Evolutionary conservation across 2,113 vertebrate species (phyloP).

Genomic region (Trematomus loennbergii): DNA sequence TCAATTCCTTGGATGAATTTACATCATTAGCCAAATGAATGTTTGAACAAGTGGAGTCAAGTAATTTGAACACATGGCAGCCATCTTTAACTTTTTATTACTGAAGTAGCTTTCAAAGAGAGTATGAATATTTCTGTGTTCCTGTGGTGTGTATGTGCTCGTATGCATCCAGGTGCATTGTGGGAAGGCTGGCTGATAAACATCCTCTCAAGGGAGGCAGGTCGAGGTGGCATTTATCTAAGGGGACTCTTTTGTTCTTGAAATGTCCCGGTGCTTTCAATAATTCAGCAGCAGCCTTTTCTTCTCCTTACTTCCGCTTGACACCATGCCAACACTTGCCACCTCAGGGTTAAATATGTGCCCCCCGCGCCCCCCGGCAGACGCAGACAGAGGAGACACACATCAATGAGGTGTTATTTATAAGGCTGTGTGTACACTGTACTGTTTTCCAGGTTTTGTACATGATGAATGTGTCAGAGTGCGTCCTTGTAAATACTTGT

Average conservation of each 20-base stretch:
- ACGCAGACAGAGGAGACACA: not conserved
- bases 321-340: conserved; percentile 42
- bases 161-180: conserved; percentile 51
- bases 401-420: conserved; percentile 14
- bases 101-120: conserved; percentile 79
- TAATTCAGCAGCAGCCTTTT: conserved; percentile 74
- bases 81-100: conserved; percentile 87
- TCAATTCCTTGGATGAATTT: too few species aligned
- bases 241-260: conserved; percentile 72
- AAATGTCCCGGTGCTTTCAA: conserved; percentile 68
- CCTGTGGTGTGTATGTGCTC: conserved; percentile 9
- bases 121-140: conserved; percentile 33
- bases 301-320: conserved; percentile 47
- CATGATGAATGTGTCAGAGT: not conserved
- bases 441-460: not conserved
- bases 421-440: not conserved
- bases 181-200: conserved; percentile 58
- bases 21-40: too few species aligned
- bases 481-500: not conserved
- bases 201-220: conserved; percentile 59
- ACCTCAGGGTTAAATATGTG: conserved; percentile 62
- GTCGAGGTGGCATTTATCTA: conserved; percentile 72
- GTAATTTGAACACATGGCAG: conserved; percentile 67
- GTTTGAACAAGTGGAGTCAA: conserved; percentile 85
- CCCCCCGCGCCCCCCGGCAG: not conserved